Evolutionary conservation across 2,888 invertebrate genomes (phyloP), one percentile per base, ranked within the genome.

Genomic region (Bombylius discolor): DNA sequence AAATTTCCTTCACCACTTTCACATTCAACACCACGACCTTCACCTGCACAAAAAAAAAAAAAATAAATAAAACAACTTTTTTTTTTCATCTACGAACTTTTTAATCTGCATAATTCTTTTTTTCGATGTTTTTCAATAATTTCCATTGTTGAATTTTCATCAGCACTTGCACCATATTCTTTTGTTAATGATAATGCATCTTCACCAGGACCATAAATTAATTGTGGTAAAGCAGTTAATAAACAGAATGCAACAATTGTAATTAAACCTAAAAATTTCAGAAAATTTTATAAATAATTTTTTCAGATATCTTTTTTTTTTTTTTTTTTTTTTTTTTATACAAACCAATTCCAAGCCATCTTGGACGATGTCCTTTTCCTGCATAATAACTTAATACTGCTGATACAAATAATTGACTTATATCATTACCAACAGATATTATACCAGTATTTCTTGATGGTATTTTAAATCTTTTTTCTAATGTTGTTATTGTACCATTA

Each of bases 381-480:
- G 82, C 84, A 66, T 85, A 85, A 65, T 85, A 85, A 59, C 83
- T 82, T 58, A 86, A 68, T 33, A 82, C 76, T 23, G 82, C 78
- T 4, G 85, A 83, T 39, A 83, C 80, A 61, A 85, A 75, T 56
- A 85, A 74, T 67, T 83, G 83, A 64, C 84, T 85, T 60, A 87
- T 81, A 67, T 87, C 86, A 68, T 87, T 86, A 39, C 86, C 86
- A 58, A 85, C 82, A 50, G 83, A 80, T 62, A 85, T 84, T 61
- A 86, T 76, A 58, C 85, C 85, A 61, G 83, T 83, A 34, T 83
- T 84, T 67, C 79, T 79, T 46, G 83, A 84, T 14, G 84, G 83
- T 65, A 85, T 84, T 69, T 83, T 84, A 67, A 84, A 85, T 62
- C 85, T 76, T 66, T 85, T 85, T 69, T 85, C 85, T 60, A 85